Conservation (phyloP, 2,888 invertebrate species). For the Matsumyia berberina region DNA sequence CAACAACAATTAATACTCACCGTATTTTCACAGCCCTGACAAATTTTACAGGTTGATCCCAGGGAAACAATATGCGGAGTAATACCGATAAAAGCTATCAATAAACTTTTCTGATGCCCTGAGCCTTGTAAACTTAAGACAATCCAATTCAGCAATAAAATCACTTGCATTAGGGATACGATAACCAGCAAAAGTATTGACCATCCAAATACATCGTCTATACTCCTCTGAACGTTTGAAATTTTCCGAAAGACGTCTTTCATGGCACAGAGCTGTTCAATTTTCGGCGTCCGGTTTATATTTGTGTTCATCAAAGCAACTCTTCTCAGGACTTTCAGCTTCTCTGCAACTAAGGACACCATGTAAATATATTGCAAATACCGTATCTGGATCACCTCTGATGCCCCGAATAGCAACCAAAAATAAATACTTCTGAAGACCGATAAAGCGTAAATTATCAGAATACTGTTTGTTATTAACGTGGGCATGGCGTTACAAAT, state of each 20-base stretch:
- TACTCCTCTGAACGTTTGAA: conserved; percentile 2
- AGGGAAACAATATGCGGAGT: conserved; percentile 17
- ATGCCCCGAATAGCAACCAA: no score
- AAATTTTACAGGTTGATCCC: conserved; percentile 10
- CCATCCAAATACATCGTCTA: conserved; percentile 23
- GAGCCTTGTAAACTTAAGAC: no score
- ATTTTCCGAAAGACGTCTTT: conserved; percentile 40
- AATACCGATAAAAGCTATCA: background rate
- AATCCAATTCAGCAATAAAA: conserved; percentile 35
- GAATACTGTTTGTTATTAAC: background rate
- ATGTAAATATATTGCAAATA: conserved; percentile 50
- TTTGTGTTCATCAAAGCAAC: background rate
- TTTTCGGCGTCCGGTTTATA: background rate
- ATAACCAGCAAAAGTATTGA: conserved; percentile 32
- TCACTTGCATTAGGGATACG: conserved; percentile 3
- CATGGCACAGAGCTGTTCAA: conserved; percentile 24
- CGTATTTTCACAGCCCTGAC: conserved; percentile 40
- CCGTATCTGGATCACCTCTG: conserved; percentile 14
- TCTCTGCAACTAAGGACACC: conserved; percentile 33
- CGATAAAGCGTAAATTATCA: no score
- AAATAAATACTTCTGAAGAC: no score
- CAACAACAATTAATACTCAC: no score
- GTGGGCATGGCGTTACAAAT: background rate
- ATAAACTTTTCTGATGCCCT: no score
- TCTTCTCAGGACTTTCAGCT: conserved; percentile 15